These are phyloP conservation scores for Taxidea taxus DNA, from an alignment of 2,113 vertebrate genomes.

Conservation along the genomic window DNA sequence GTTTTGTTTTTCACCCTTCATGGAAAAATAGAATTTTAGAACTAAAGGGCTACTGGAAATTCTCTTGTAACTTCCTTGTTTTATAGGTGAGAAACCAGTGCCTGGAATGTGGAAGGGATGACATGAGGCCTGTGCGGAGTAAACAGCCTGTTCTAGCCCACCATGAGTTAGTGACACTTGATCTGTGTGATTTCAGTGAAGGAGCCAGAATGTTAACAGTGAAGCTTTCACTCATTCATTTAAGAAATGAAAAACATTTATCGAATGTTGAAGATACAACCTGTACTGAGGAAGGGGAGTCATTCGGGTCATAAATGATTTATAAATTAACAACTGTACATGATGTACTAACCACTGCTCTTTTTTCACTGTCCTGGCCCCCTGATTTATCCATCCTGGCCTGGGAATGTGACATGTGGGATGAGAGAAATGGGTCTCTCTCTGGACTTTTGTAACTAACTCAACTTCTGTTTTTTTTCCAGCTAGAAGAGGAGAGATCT, in stretches of 20 bases:
- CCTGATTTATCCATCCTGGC: too few relatives aligned
- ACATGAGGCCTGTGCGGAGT: neutral
- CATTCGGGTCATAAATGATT: too few relatives aligned
- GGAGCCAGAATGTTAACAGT: neutral
- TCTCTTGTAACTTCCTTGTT: neutral
- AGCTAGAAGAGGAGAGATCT: conserved; percentile 93
- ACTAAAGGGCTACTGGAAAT: neutral
- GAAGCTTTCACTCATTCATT: neutral
- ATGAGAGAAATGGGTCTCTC: neutral
- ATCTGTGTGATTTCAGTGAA: neutral
- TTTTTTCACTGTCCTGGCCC: too few relatives aligned
- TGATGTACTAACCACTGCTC: neutral
- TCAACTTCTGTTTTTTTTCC: conserved; percentile 51
- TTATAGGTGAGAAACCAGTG: neutral
- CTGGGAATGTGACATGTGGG: neutral
- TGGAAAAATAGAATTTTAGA: neutral
- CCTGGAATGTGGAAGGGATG: neutral
- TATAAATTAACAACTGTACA: neutral
- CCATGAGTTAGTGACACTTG: neutral
- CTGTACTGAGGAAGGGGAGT: neutral
- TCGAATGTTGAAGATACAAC: neutral
- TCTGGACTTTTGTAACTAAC: neutral
- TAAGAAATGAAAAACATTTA: neutral
- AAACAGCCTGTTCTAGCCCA: neutral
- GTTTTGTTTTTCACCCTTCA: neutral